Conservation (phyloP, 2,113 vertebrate genomes). For the Paracanthobrama guichenoti region DNA sequence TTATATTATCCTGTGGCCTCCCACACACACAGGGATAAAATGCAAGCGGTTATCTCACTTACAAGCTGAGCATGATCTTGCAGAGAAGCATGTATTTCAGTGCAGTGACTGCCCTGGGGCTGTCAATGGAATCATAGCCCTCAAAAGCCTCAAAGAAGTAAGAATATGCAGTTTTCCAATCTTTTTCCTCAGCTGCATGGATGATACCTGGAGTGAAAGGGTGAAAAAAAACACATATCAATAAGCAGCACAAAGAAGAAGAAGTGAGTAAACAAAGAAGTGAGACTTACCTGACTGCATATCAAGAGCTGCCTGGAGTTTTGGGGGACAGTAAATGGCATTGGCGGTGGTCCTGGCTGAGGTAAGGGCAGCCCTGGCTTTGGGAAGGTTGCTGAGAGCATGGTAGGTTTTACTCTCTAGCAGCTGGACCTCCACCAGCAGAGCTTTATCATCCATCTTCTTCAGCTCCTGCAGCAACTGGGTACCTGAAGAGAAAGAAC, state of each 20-base stretch:
- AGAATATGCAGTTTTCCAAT: conserved; percentile 99
- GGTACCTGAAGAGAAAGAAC: conserved; percentile 74
- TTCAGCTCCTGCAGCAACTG: conserved; percentile 95
- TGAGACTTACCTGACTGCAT: conserved; percentile 92
- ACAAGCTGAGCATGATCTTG: conserved; percentile 98
- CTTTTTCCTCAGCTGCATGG: conserved; percentile 98
- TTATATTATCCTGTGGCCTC: background rate
- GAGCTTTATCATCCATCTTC: conserved; percentile 99
- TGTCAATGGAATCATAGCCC: conserved; percentile 96
- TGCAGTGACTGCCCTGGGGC: conserved; percentile 91
- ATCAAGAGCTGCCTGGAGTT: conserved; percentile 96
- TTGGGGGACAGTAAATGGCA: conserved; percentile 97
- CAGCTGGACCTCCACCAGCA: conserved; percentile 97
- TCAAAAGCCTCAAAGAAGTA: conserved; percentile 99
- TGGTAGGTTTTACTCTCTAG: conserved; percentile 99
- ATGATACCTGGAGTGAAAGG: conserved; percentile 84
- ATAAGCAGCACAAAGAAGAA: too few species aligned
- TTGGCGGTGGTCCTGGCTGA: conserved; percentile 98
- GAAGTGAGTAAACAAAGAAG: background rate
- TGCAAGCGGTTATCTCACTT: conserved; percentile 64
- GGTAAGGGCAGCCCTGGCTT: conserved; percentile 96
- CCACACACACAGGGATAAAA: conserved; percentile 30
- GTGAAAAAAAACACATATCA: background rate
- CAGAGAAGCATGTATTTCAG: conserved; percentile 99
- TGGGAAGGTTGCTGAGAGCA: conserved; percentile 96